A percentile compares a stretch with the other conserved stretches of the same genome.
These are phyloP conservation scores for Drosophila ficusphila DNA, from an alignment of 1,140 invertebrate genomes.

Conservation along the genomic window DNA sequence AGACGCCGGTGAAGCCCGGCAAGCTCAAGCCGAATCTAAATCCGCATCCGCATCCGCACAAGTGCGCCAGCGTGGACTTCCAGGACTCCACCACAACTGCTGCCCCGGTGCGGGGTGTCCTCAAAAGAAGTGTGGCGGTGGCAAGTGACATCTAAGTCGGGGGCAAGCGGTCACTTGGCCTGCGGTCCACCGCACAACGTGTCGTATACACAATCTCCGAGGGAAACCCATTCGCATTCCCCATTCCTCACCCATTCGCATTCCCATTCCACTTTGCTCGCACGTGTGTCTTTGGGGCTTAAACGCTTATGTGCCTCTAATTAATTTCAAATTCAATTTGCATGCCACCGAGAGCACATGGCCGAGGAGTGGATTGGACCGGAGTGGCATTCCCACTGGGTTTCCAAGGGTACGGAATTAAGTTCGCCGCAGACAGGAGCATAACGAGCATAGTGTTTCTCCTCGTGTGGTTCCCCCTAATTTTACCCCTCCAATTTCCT, in stretches of 20 bases:
- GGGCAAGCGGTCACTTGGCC: neutral
- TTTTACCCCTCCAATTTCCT: no score
- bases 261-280: neutral
- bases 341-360: slow-evolving; percentile 53
- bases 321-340: slow-evolving; percentile 81
- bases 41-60: slow-evolving; percentile 42
- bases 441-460: neutral
- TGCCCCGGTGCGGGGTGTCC: slow-evolving; percentile 16
- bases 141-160: slow-evolving; percentile 36
- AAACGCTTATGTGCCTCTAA: slow-evolving; percentile 57
- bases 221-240: neutral
- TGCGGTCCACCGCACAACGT: slow-evolving; percentile 52
- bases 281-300: slow-evolving; percentile 40
- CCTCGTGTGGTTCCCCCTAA: neutral
- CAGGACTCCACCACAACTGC: slow-evolving; percentile 53
- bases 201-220: slow-evolving; percentile 34
- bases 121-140: slow-evolving; percentile 39
- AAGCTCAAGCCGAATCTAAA: slow-evolving; percentile 62
- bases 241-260: neutral
- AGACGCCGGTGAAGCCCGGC: slow-evolving; percentile 60
- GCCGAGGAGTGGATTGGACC: neutral
- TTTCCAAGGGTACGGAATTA: slow-evolving; percentile 5
- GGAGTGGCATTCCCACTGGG: neutral
- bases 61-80: slow-evolving; percentile 68
- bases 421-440: neutral